phyloP scores from a whole-genome alignment of 2,888 invertebrate species.

The Colostygia pectinataria region DNA sequence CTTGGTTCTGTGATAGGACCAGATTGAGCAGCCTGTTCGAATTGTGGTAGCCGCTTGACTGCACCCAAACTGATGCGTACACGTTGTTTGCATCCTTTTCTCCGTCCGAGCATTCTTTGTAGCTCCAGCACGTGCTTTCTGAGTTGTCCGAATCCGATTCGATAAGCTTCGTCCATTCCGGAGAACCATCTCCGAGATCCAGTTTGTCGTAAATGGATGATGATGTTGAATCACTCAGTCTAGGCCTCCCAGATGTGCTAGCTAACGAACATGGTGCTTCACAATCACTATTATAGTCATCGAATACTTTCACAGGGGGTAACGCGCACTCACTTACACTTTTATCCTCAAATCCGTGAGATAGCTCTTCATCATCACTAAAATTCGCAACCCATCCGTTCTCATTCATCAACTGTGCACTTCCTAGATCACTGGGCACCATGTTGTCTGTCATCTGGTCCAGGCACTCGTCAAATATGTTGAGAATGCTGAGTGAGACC shows the following conservation, averaged over 20 bases:
- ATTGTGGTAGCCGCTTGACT: constrained; percentile 74
- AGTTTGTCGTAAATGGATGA: constrained; percentile 53
- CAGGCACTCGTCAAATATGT: constrained; percentile 77
- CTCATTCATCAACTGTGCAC: constrained; percentile 15
- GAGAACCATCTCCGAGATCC: constrained; percentile 43
- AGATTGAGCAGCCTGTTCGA: constrained; percentile 66
- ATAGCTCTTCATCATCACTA: constrained; percentile 18
- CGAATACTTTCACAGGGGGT: constrained; percentile 34
- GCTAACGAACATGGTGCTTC: constrained; percentile 63
- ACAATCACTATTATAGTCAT: constrained; percentile 67
- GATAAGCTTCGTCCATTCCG: constrained; percentile 39
- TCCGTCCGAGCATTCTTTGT: constrained; percentile 67
- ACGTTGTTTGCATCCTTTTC: constrained; percentile 53
- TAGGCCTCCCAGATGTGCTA: constrained; percentile 60
- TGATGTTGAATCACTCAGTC: constrained; percentile 49
- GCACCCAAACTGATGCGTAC: constrained; percentile 73
- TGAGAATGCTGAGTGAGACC: constrained; percentile 70
- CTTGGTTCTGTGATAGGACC: constrained; percentile 65
- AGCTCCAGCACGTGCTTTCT: constrained; percentile 76
- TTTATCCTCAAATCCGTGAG: constrained; percentile 21
- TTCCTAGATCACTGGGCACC: constrained; percentile 5
- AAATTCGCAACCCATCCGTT: constrained; percentile 33
- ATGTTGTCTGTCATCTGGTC: constrained; percentile 58
- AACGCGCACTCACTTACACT: constrained; percentile 22
- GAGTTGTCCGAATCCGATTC: constrained; percentile 65